phyloP scores from a whole-genome alignment of 2,888 invertebrate genomes.

The Hartigia nigra region DNA sequence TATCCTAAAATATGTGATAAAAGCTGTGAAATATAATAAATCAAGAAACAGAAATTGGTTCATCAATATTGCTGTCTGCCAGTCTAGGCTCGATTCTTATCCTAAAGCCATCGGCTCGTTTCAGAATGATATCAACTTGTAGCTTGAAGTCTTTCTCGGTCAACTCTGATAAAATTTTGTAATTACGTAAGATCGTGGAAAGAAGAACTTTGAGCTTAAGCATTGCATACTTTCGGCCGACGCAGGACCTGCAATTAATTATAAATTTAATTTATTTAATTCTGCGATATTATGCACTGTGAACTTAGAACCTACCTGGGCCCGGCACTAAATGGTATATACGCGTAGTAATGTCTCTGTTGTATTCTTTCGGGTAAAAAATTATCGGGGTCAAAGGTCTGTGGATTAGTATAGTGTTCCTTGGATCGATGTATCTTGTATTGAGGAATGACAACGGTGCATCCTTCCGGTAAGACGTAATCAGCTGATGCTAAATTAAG shows the following conservation, averaged over 20 bases:
- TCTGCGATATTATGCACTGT: not conserved
- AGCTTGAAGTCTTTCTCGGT: slow-evolving; percentile 78
- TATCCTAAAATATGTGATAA: not conserved
- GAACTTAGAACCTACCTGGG: slow-evolving; percentile 68
- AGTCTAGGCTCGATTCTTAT: slow-evolving; percentile 76
- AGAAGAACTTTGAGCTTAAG: slow-evolving; percentile 82
- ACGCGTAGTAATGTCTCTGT: slow-evolving; percentile 83
- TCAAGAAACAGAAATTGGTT: not conserved
- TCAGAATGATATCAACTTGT: slow-evolving; percentile 82
- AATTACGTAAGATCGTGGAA: slow-evolving; percentile 80
- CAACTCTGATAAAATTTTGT: slow-evolving; percentile 76
- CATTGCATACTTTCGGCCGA: slow-evolving; percentile 85
- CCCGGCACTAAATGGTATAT: slow-evolving; percentile 85
- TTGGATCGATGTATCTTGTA: slow-evolving; percentile 78
- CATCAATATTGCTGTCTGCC: not conserved
- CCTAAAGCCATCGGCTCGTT: slow-evolving; percentile 81
- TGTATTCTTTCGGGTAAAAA: slow-evolving; percentile 84
- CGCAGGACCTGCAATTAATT: slow-evolving; percentile 67
- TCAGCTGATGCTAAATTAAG: slow-evolving; percentile 70
- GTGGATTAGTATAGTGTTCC: slow-evolving; percentile 81
- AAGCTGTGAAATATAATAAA: not conserved
- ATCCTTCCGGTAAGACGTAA: slow-evolving; percentile 76
- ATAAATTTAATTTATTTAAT: not conserved
- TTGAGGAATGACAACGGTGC: slow-evolving; percentile 76
- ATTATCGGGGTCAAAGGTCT: slow-evolving; percentile 84